These are phyloP conservation scores for Atrichornis clamosus DNA, from an alignment of 2,113 vertebrate genomes.

Conservation along the genomic window DNA sequence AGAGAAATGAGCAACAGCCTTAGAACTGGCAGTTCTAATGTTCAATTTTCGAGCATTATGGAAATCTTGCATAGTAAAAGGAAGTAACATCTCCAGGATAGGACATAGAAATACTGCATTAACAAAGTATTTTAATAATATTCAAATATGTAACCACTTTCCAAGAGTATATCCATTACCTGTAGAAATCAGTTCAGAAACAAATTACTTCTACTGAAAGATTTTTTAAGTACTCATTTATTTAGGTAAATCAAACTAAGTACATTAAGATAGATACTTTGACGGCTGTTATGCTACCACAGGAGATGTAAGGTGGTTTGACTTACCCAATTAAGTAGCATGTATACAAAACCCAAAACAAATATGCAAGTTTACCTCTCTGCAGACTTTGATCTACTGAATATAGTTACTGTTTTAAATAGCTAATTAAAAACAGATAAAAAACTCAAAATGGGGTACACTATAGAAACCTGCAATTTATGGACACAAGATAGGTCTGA, in stretches of 20 bases:
- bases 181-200: neutral
- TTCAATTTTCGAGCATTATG: neutral
- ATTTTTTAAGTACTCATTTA: neutral
- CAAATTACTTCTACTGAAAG: neutral
- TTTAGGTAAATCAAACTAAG: neutral
- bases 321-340: neutral
- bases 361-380: neutral
- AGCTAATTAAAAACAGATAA: neutral
- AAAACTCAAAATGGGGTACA: neutral
- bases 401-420: neutral
- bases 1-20: neutral
- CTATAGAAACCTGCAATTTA: neutral
- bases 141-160: neutral
- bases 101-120: neutral
- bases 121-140: neutral
- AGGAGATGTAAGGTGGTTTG: neutral
- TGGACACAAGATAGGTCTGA: neutral
- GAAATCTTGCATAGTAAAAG: neutral
- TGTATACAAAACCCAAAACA: neutral
- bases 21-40: neutral
- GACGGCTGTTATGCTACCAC: neutral
- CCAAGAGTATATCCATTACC: neutral
- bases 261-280: neutral
- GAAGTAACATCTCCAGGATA: neutral
- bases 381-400: neutral